Conservation (phyloP, 1,140 invertebrate species). For the Drosophila gunungcola region DNA sequence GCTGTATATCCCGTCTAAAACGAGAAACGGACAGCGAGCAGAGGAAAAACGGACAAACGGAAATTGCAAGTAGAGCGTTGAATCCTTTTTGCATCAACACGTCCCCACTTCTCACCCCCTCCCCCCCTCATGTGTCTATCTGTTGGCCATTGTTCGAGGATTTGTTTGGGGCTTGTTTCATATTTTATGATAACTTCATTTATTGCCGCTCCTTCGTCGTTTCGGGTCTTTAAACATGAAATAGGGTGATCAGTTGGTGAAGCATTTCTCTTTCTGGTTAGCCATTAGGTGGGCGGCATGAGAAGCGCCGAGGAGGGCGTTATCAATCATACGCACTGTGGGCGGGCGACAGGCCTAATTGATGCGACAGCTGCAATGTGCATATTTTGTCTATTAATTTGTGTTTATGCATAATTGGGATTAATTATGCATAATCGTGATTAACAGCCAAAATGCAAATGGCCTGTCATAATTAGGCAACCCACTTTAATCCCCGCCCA, state of each 20-base stretch:
- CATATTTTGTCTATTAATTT: slow-evolving; percentile 81
- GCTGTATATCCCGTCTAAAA: slow-evolving; percentile 38
- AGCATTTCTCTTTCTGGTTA: slow-evolving; percentile 11
- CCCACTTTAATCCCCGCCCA: slow-evolving; percentile 7
- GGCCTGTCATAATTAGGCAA: slow-evolving; percentile 50
- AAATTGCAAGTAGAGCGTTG: slow-evolving; percentile 80
- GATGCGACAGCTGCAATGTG: slow-evolving; percentile 61
- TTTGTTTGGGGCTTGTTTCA: slow-evolving; percentile 77
- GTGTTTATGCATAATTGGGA: slow-evolving; percentile 77
- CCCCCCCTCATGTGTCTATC: slow-evolving; percentile 27
- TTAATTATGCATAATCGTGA: slow-evolving; percentile 82
- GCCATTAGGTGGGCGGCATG: slow-evolving; percentile 4
- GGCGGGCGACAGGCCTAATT: slow-evolving; percentile 42
- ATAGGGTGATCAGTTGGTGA: slow-evolving; percentile 65
- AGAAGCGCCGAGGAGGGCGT: slow-evolving; percentile 6
- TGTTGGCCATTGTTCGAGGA: slow-evolving; percentile 72
- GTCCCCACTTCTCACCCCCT: slow-evolving; percentile 16
- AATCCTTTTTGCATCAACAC: slow-evolving; percentile 81
- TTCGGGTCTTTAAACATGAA: slow-evolving; percentile 66
- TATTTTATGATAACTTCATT: slow-evolving; percentile 81
- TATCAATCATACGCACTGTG: slow-evolving; percentile 44
- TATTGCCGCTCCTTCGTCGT: slow-evolving; percentile 53
- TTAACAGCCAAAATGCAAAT: slow-evolving; percentile 78
- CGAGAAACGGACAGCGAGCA: slow-evolving; percentile 38
- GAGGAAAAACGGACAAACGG: slow-evolving; percentile 60